phyloP scores from a whole-genome alignment of 2,888 invertebrate genomes.

The Aporophyla lueneburgensis region DNA sequence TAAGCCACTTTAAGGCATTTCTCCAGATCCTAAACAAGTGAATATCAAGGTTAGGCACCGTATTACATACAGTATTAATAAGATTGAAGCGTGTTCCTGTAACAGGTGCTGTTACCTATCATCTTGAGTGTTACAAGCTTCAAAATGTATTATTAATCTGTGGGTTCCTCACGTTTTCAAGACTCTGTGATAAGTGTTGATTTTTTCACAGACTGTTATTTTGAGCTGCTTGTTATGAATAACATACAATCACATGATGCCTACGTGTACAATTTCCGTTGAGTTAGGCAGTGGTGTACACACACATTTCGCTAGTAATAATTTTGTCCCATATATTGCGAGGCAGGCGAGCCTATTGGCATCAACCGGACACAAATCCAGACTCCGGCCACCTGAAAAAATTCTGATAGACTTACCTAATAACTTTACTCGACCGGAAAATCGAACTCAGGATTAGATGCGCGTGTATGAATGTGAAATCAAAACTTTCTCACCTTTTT shows the following conservation, averaged over 20 bases:
- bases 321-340: too few relatives aligned
- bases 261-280: too few relatives aligned
- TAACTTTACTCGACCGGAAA: too few relatives aligned
- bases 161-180: conserved; percentile 19
- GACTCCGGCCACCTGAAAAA: too few relatives aligned
- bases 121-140: conserved; percentile 53
- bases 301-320: too few relatives aligned
- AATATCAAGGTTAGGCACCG: conserved; percentile 29
- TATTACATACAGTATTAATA: conserved; percentile 56
- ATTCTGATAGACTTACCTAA: too few relatives aligned
- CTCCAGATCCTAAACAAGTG: conserved; percentile 3
- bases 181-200: neutral
- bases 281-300: too few relatives aligned
- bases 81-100: conserved; percentile 38
- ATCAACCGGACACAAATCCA: too few relatives aligned
- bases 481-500: neutral
- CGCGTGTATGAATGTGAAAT: neutral
- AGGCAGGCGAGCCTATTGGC: too few relatives aligned
- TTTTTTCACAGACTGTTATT: conserved; percentile 27
- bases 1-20: conserved; percentile 6
- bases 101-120: conserved; percentile 53
- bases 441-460: too few relatives aligned
- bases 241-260: too few relatives aligned
- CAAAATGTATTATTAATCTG: conserved; percentile 57
- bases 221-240: neutral